Base-by-base conservation (phyloP, 1,140 invertebrate species). In the Tyrophagus putrescentiae region DNA sequence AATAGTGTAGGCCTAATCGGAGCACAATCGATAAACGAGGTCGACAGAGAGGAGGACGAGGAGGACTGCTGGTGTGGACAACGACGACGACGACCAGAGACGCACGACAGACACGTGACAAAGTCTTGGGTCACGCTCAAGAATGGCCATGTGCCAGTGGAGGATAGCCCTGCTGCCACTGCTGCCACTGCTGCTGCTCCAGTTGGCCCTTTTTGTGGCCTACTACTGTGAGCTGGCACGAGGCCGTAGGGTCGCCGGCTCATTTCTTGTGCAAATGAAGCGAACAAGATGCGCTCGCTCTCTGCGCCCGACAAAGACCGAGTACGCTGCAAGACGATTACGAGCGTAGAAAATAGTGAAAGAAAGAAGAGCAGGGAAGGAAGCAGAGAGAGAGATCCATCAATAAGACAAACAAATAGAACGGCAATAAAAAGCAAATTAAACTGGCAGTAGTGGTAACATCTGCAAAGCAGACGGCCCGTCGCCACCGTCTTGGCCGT, bases 181-280 rank as follows among this genome's bases (percentile, higher is more conserved):
- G n/a, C n/a, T n/a, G n/a, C n/a, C n/a, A n/a, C n/a, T n/a, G n/a
- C n/a, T n/a, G n/a, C n/a, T 48, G 45, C 45, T 48, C 21, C 6
- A 48, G 23, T 48, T 48, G 45, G 23, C 45, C 7, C 21, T 7
- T 48, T 48, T 21, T 48, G 45, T 48, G 18, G 13, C n/a, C 45
- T 7, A 21, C 21, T 29, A 21, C 23, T 13, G 45, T 7, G 45
- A 39, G 13, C n/a, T n/a, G n/a, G 36, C 36, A 39, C 36, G 36
- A 39, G 13, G 21, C 36, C 36, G 45, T 6, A 7, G n/a, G n/a
- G n/a, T n/a, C n/a, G 7, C 31, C 45, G 21, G 45, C 23, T 29
- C 45, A 48, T 48, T 48, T 48, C 45, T 48, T 48, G 45, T 48
- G 45, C 45, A 48, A 48, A 48, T 48, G 45, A 48, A 48, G 21